phyloP scores from a whole-genome alignment of 2,888 invertebrate genomes.

The Lordiphosa andalusiaca region DNA sequence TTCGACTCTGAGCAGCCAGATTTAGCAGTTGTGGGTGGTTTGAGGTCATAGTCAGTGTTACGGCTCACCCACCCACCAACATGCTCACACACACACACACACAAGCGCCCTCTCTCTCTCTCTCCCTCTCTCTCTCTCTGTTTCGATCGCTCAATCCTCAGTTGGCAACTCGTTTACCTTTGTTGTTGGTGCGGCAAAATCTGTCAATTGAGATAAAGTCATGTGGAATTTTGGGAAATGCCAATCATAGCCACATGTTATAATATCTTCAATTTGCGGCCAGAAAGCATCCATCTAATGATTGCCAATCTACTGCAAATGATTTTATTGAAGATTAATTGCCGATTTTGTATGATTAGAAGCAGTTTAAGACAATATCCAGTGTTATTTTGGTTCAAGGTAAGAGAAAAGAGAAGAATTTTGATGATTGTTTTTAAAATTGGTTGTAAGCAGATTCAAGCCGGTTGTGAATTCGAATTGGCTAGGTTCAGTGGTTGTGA shows the following conservation, averaged over 20 bases:
- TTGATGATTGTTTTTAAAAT: no score
- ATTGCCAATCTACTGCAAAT: conserved; percentile 11
- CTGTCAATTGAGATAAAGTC: conserved; percentile 37
- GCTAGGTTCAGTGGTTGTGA: no score
- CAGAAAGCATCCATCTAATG: conserved; percentile 26
- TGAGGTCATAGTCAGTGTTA: conserved; percentile 66
- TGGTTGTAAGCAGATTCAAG: no score
- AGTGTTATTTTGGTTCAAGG: no score
- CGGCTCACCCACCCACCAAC: conserved; percentile 29
- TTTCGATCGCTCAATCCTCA: conserved; percentile 20
- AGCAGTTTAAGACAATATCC: no score
- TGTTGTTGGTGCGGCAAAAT: conserved; percentile 55
- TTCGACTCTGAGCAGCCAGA: conserved; percentile 24
- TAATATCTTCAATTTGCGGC: conserved; percentile 41
- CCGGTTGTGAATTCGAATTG: no score
- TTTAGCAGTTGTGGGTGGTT: conserved; percentile 56
- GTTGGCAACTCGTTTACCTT: conserved; percentile 70
- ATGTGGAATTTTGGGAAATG: conserved; percentile 48
- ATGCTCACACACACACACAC: conserved; percentile 24
- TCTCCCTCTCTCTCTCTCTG: conserved; percentile 35
- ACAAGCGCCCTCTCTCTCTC: conserved; percentile 39
- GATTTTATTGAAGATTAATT: conserved; percentile 7
- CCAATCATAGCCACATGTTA: conserved; percentile 51
- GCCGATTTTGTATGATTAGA: conserved; percentile 3
- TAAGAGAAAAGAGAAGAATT: no score